Conservation (phyloP, 1,140 invertebrate species). For the Rhynchophorus ferrugineus region DNA sequence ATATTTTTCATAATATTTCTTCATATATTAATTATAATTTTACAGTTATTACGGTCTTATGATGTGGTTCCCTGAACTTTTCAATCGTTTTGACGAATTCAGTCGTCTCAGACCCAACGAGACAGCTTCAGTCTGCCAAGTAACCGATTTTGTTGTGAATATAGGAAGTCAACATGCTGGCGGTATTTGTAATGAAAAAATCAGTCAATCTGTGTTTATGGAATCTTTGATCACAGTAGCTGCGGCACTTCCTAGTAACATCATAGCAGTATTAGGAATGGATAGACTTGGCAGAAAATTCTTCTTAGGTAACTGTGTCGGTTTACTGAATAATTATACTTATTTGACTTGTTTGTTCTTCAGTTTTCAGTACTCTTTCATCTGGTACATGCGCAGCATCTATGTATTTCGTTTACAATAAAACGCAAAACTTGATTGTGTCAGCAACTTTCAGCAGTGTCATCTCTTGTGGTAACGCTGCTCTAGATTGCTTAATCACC, state of each 20-base stretch:
- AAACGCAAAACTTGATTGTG: conserved; percentile 72
- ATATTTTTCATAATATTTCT: neutral
- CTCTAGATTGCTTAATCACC: conserved; percentile 78
- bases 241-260: conserved; percentile 74
- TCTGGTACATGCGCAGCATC: conserved; percentile 75
- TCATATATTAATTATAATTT: conserved; percentile 15
- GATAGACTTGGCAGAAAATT: conserved; percentile 81
- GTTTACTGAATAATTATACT: neutral
- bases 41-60: conserved; percentile 75
- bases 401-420: conserved; percentile 77
- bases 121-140: conserved; percentile 64
- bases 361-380: conserved; percentile 81
- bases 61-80: conserved; percentile 89
- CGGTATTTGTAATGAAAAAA: conserved; percentile 59
- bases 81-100: conserved; percentile 77
- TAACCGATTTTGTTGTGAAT: conserved; percentile 66
- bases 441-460: conserved; percentile 80
- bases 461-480: conserved; percentile 81
- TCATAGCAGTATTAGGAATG: conserved; percentile 66
- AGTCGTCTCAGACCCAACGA: conserved; percentile 44
- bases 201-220: conserved; percentile 69
- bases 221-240: conserved; percentile 80
- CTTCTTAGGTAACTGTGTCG: conserved; percentile 58
- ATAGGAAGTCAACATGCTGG: conserved; percentile 51
- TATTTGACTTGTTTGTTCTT: conserved; percentile 28